phyloP scores from a whole-genome alignment of 2,797 vertebrate species.

The Poeciliopsis paucimaculata region DNA sequence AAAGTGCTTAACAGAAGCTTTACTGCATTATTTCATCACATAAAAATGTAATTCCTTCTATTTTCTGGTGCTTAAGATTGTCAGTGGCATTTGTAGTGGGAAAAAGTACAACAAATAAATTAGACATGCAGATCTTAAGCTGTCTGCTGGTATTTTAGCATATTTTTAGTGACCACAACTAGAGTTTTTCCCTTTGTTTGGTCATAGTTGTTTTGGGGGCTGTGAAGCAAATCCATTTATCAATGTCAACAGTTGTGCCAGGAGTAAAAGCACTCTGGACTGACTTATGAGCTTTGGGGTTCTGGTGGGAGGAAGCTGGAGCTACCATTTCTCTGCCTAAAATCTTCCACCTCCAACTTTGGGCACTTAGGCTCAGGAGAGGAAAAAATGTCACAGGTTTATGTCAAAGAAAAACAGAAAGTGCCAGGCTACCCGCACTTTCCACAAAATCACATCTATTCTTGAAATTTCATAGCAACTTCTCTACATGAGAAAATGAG shows the following conservation, averaged over 20 bases:
- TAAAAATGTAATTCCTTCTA: not conserved
- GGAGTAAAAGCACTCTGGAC: slow-evolving; percentile 49
- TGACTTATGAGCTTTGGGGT: slow-evolving; percentile 57
- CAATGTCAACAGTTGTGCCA: slow-evolving; percentile 54
- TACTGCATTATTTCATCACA: not conserved
- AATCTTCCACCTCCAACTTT: slow-evolving; percentile 17
- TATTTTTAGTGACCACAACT: slow-evolving; percentile 19
- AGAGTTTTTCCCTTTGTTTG: slow-evolving; percentile 14
- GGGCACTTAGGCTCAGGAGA: not conserved
- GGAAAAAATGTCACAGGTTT: slow-evolving; percentile 22
- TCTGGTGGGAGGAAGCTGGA: slow-evolving; percentile 34
- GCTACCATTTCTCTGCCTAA: slow-evolving; percentile 22
- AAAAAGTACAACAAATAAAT: not conserved
- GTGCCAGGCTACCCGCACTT: too few species aligned
- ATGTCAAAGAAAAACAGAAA: not conserved
- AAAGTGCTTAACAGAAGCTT: not conserved
- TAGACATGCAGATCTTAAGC: not conserved
- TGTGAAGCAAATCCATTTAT: slow-evolving; percentile 61
- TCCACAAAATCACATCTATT: not conserved
- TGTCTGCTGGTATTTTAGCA: slow-evolving; percentile 12
- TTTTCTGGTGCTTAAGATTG: not conserved
- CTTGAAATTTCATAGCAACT: not conserved
- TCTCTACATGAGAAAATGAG: not conserved
- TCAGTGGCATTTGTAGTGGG: not conserved
- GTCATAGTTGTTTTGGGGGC: slow-evolving; percentile 47